Evolutionary conservation across 1,140 invertebrate species (phyloP), one percentile per base, ranked within the genome.

Genomic region (Globodera rostochiensis): DNA sequence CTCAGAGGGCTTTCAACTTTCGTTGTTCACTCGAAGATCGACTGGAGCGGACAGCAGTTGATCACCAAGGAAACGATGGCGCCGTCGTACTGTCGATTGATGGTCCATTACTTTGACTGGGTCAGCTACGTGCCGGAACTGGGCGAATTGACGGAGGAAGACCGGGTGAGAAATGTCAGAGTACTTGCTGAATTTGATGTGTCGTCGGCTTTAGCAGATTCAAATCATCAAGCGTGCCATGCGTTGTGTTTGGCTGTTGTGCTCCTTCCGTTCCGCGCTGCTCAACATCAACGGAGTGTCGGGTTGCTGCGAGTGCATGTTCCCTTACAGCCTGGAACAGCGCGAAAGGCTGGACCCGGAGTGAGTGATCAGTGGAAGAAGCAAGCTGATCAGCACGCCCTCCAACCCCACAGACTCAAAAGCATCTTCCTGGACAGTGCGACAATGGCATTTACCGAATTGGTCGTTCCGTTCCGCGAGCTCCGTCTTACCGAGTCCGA

Each of bases 91-190:
- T 85, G 82, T 66, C 81, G 81, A 1, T 15, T 82, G 19, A 57
- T 82, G 46, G 81, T 85, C 46, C 81, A 82, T 46, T 82, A 77
- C 74, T 82, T 82, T 19, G 81, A 82, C 47, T 82, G 81, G 81
- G 25, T 84, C 67, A 45, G 21, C 67, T 81, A 82, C 81, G 84
- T 82, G 19, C 81, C 81, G 69, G 81, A 82, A 50, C 8, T 82
- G 74, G 15, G 4, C 25, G 83, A 77, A 25, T 74, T 82, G 45
- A 78, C n/a, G 21, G 81, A 82, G 79, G 74, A 50, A 19, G 81
- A 82, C 49, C 9, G 49, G 78, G 79, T 80, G 74, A 7, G 82
- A 36, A 82, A 19, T 36, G 36, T 1, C 36, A 36, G 36, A 36
- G 36, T 36, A 36, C 36, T 36, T 19, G n/a, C 45, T 77, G 80